Evolutionary conservation across 2,113 vertebrate species (phyloP), one percentile per base, ranked within the genome.

Genomic region (Forbesichthys agassizii): DNA sequence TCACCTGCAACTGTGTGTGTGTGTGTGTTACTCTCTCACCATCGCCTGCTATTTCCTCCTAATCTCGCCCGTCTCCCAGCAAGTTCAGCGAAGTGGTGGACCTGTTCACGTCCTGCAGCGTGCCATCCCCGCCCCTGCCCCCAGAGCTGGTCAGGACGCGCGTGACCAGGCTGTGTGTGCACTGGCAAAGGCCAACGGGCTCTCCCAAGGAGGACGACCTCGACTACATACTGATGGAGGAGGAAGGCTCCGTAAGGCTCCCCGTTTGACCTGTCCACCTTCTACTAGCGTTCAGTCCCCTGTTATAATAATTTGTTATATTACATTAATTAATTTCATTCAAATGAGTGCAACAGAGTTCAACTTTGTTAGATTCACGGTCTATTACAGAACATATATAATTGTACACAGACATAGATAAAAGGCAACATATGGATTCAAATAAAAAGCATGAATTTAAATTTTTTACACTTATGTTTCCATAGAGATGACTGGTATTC

Each of bases 101-200:
- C 88, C 95, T 98, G 92, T 93, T 97, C 93, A 98, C 97, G 74
- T 96, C 97, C 78, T 97, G 97, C 92, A 96, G 96, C 90, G 96
- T 96, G 82, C 97, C 97, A 70, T 92, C 93, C 36, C 93, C 94
- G 84, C 97, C 97, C 78, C 92, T n/a, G n/a, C n/a, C n/a, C n/a
- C n/a, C 96, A 78, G 85, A 94, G 75, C 92, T 98, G 90, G 89
- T 94, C 81, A 94, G 93, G 91, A 90, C 94, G 13, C 96, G 95
- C 71, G 94, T 98, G 81, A 96, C 93, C 71, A 97, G 96, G 95
- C 89, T 98, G 82, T 94, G 93, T 81, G 78, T 99, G 80, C 95
- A 93, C 80, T 98, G 97, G 97, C 94, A 93, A 91, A 93, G 96
- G 78, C 96, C 97, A 77, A 90, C 90, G 75, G 94, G 94, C 88